phyloP scores from a whole-genome alignment of 2,113 vertebrate species.

The Rhinolophus sinicus region DNA sequence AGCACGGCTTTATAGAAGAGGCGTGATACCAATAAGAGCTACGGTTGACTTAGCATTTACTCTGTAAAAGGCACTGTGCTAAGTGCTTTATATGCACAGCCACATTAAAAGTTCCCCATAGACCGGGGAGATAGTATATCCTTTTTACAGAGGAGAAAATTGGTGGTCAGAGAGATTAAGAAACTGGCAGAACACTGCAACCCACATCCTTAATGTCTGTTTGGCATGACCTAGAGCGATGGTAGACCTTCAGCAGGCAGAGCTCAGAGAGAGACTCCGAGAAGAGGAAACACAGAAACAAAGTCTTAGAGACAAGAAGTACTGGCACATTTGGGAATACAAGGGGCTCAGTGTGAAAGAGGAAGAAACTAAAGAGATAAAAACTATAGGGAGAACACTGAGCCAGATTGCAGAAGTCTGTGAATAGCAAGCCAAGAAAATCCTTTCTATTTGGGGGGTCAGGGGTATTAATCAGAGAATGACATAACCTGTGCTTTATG shows the following conservation, averaged over 20 bases:
- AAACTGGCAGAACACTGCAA: not conserved
- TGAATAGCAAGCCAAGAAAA: not conserved
- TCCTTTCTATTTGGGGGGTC: not conserved
- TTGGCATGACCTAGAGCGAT: not conserved
- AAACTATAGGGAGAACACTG: not conserved
- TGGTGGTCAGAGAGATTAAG: not conserved
- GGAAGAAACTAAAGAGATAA: not conserved
- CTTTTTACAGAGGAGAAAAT: not conserved
- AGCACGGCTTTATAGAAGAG: not conserved
- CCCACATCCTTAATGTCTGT: not conserved
- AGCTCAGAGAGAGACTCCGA: not conserved
- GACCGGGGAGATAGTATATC: not conserved
- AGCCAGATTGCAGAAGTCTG: not conserved
- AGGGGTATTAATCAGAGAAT: not conserved
- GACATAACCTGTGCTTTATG: not conserved
- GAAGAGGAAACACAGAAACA: not conserved
- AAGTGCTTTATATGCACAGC: not conserved
- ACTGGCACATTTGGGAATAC: not conserved
- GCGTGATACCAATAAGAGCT: accelerated
- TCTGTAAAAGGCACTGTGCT: not conserved
- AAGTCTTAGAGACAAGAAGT: not conserved
- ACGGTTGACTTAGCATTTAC: not conserved
- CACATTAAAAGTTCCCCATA: not conserved
- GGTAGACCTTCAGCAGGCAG: not conserved
- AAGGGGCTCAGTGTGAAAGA: not conserved